Percentiles rank a stretch among this genome's conserved stretches.
These are phyloP conservation scores for Augochlorella aurata DNA, from an alignment of 2,888 invertebrate genomes.

Conservation along the genomic window DNA sequence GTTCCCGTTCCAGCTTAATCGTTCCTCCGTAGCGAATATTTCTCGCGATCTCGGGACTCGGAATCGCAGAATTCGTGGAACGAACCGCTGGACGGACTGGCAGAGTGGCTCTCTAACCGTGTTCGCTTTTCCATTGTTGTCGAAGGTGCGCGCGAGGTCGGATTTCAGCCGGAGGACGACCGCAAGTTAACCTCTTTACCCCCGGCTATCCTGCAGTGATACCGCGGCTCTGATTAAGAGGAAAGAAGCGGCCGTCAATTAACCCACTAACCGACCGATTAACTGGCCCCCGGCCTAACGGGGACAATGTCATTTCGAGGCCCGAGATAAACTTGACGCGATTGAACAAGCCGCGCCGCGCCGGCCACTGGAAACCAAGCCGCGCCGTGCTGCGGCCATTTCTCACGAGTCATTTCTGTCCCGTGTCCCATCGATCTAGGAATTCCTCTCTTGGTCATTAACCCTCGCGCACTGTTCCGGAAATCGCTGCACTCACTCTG, in stretches of 20 bases:
- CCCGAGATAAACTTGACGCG: slow-evolving; percentile 7
- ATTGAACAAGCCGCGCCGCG: background rate
- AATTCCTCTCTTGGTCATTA: slow-evolving; percentile 7
- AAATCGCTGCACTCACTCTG: background rate
- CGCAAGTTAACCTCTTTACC: slow-evolving; percentile 44
- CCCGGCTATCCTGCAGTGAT: background rate
- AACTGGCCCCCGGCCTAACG: slow-evolving; percentile 37
- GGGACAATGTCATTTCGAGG: slow-evolving; percentile 23
- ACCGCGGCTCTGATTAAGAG: slow-evolving; percentile 30
- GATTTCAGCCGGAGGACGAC: slow-evolving; percentile 31
- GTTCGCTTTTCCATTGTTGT: slow-evolving; percentile 38
- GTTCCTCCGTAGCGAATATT: background rate
- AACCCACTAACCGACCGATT: slow-evolving; percentile 49
- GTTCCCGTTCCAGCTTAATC: slow-evolving; percentile 58
- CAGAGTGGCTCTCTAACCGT: background rate
- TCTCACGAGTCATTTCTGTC: slow-evolving; percentile 4
- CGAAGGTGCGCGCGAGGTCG: slow-evolving; percentile 18
- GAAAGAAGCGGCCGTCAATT: slow-evolving; percentile 42
- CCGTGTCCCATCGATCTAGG: background rate
- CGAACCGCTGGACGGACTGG: background rate
- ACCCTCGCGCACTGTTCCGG: background rate
- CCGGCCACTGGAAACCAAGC: background rate
- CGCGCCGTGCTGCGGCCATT: background rate
- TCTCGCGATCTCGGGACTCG: background rate
- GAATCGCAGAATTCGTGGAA: background rate